These are phyloP conservation scores for Cabera pusaria DNA, from an alignment of 2,888 invertebrate species.

Conservation along the genomic window DNA sequence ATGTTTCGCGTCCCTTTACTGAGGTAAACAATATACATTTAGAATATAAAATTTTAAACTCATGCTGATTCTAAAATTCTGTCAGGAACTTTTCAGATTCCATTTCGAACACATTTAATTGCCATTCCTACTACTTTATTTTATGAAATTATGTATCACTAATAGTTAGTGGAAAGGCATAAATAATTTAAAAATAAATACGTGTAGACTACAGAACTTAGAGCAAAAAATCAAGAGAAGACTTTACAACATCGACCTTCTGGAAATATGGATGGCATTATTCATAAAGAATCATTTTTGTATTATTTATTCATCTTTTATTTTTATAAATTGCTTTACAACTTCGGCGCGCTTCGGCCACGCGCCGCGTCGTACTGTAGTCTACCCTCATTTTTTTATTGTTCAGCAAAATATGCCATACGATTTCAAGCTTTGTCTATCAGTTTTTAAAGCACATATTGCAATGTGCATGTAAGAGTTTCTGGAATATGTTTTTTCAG, in stretches of 20 bases:
- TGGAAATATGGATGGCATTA: constrained; percentile 61
- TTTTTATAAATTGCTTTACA: constrained; percentile 62
- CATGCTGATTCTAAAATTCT: no score
- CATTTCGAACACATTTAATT: no score
- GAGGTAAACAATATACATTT: no score
- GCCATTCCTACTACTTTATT: no score
- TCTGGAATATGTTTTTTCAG: background rate
- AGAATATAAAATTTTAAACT: no score
- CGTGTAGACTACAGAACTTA: constrained; percentile 14
- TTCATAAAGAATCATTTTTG: constrained; percentile 64
- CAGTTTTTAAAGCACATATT: no score
- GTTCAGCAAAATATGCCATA: background rate
- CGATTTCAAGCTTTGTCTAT: no score
- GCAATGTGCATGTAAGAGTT: no score
- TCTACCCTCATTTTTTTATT: constrained; percentile 6
- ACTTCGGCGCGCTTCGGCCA: constrained; percentile 67
- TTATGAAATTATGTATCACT: no score
- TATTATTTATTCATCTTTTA: constrained; percentile 57
- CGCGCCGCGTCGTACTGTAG: constrained; percentile 47
- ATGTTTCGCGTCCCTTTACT: no score
- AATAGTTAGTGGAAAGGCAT: no score
- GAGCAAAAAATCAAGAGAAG: constrained; percentile 43
- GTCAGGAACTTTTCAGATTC: no score
- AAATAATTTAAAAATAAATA: constrained; percentile 17
- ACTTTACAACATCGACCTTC: constrained; percentile 55